A percentile compares a stretch with the other conserved stretches of the same genome.
Evolutionary conservation across 2,888 invertebrate species (phyloP).

Genomic region (Meta bourneti): DNA sequence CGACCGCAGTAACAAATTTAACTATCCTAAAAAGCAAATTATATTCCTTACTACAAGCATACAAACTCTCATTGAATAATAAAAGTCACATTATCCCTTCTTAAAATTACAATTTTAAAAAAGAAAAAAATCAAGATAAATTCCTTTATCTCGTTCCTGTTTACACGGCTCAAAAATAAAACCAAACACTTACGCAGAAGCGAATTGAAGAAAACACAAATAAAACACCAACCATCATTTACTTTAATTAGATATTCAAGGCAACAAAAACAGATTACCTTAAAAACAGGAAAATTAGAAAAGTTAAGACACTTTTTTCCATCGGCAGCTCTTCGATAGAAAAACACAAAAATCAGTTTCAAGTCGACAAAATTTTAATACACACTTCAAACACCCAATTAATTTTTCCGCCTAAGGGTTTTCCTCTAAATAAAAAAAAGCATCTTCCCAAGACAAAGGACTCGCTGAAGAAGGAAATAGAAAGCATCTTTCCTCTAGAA

Average conservation of each 20-base stretch:
- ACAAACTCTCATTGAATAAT: too few species aligned
- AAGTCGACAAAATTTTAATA: conserved; percentile 1
- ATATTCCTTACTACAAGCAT: too few species aligned
- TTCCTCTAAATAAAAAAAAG: neutral
- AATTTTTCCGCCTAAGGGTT: conserved; percentile 12
- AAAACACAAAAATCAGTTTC: neutral
- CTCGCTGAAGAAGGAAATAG: neutral
- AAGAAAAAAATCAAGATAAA: too few species aligned
- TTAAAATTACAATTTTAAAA: too few species aligned
- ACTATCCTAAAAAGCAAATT: too few species aligned
- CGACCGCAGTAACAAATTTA: too few species aligned
- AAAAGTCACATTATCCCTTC: too few species aligned
- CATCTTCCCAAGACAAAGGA: neutral
- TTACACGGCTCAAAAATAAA: too few species aligned
- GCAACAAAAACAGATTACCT: neutral
- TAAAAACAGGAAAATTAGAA: neutral
- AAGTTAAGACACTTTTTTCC: neutral
- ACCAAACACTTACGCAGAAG: too few species aligned
- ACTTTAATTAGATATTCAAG: neutral
- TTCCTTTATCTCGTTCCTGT: too few species aligned
- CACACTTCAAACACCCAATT: conserved; percentile 12
- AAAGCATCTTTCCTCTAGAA: neutral
- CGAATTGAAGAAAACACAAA: neutral
- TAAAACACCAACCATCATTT: neutral
- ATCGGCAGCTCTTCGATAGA: too few species aligned